A percentile compares a stretch with the other conserved stretches of the same genome.
Conservation (phyloP, 2,113 vertebrate species). For the Syrmaticus mikado region DNA sequence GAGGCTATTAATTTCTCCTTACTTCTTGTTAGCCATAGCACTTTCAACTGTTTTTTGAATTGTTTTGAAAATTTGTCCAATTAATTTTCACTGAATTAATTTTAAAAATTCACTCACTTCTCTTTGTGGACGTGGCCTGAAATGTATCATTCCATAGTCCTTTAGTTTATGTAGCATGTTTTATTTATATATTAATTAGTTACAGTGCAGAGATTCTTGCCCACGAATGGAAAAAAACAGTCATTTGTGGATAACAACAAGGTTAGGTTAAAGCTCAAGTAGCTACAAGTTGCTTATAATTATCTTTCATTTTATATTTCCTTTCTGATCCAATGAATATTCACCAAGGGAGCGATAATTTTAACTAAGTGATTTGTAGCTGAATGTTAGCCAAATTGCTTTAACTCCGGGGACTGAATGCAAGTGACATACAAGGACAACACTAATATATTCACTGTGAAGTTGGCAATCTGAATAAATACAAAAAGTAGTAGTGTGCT, state of each 20-base stretch:
- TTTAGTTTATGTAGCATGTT: background rate
- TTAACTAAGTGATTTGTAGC: conserved; percentile 67
- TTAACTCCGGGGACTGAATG: conserved; percentile 53
- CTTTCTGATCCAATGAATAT: conserved; percentile 68
- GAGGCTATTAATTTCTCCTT: background rate
- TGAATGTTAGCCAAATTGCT: conserved; percentile 71
- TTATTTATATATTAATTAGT: conserved; percentile 26
- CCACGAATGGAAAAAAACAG: background rate
- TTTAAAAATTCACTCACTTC: background rate
- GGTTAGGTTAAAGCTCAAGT: conserved; percentile 58
- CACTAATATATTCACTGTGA: conserved; percentile 57
- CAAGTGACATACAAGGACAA: conserved; percentile 68
- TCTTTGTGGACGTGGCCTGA: background rate
- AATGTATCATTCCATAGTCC: background rate
- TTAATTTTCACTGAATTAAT: background rate
- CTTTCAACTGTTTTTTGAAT: background rate
- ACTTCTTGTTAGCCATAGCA: background rate
- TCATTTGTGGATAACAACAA: conserved; percentile 23
- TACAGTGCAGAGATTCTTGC: background rate
- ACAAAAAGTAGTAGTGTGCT: conserved; percentile 29
- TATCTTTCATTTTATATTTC: conserved; percentile 64
- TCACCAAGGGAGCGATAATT: conserved; percentile 72
- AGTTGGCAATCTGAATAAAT: conserved; percentile 49
- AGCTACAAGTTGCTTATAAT: conserved; percentile 44
- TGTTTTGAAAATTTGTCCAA: background rate